These are phyloP conservation scores for Enteromius fasciolatus DNA, from an alignment of 2,797 vertebrate genomes.

Conservation along the genomic window DNA sequence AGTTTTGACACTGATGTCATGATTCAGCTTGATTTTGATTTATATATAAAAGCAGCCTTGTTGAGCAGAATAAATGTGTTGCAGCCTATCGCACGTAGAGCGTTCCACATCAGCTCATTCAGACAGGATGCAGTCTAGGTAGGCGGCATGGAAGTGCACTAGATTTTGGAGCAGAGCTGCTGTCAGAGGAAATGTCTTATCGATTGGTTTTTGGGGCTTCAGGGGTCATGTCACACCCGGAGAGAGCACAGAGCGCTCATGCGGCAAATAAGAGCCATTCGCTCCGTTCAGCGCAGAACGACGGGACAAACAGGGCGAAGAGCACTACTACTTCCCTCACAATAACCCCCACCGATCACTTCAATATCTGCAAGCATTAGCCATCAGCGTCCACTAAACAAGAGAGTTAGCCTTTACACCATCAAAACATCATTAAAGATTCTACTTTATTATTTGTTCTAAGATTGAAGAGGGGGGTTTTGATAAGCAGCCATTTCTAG, in stretches of 20 bases:
- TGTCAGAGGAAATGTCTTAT: slow-evolving; percentile 34
- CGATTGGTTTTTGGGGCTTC: slow-evolving; percentile 29
- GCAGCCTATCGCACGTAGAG: too few relatives aligned
- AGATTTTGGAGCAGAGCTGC: background rate
- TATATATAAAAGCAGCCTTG: background rate
- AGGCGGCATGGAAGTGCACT: background rate
- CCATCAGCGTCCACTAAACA: background rate
- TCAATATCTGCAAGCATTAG: background rate
- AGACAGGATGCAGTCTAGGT: background rate
- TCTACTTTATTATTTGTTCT: background rate
- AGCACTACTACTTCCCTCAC: background rate
- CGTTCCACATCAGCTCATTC: background rate
- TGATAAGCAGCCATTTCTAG: background rate
- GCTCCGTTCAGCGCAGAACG: slow-evolving; percentile 17
- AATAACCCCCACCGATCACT: background rate
- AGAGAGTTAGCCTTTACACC: background rate
- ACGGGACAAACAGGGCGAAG: background rate
- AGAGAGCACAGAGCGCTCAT: slow-evolving; percentile 53
- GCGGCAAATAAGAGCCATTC: slow-evolving; percentile 52
- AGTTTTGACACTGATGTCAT: background rate
- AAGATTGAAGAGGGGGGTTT: background rate
- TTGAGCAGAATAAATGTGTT: background rate
- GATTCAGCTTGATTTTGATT: background rate
- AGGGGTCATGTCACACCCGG: slow-evolving; percentile 40
- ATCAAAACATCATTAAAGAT: too few relatives aligned